Percentiles rank a stretch among this genome's conserved stretches.
These are phyloP conservation scores for Argentina silus DNA, from an alignment of 2,797 vertebrate species.

Conservation along the genomic window DNA sequence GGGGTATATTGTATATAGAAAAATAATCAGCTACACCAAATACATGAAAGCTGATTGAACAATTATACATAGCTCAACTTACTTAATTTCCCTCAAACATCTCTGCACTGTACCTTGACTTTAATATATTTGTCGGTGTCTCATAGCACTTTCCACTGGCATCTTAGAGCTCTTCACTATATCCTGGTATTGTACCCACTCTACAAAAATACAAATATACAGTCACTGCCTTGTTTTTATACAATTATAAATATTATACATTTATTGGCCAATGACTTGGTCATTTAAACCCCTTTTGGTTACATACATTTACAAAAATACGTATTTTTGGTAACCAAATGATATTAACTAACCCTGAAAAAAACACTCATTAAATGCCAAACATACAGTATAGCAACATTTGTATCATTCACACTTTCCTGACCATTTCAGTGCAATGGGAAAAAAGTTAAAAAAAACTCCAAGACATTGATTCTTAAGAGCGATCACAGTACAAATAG, in stretches of 20 bases:
- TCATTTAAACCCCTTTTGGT: conserved; percentile 29
- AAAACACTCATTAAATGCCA: not conserved
- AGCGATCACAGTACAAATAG: not conserved
- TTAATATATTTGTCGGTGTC: not conserved
- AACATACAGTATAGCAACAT: not conserved
- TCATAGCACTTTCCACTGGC: conserved; percentile 23
- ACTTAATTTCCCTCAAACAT: not conserved
- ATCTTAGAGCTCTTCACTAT: conserved; percentile 9
- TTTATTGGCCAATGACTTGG: conserved; percentile 33
- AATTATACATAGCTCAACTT: not conserved
- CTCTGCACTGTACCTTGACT: not conserved
- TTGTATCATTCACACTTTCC: not conserved
- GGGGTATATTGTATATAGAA: not conserved
- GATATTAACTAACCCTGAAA: conserved; percentile 1
- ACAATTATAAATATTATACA: conserved; percentile 10
- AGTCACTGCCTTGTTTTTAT: not conserved
- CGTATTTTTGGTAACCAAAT: not conserved
- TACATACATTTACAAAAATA: not conserved
- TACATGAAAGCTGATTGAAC: not conserved
- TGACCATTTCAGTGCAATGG: not conserved
- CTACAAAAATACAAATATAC: conserved; percentile 28
- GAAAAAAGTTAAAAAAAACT: not conserved
- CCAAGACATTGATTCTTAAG: not conserved
- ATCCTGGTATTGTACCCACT: conserved; percentile 30
- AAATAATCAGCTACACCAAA: not conserved